Evolutionary conservation across 2,113 vertebrate species (phyloP), one percentile per base, ranked within the genome.

Genomic region (Callaeas wilsoni): DNA sequence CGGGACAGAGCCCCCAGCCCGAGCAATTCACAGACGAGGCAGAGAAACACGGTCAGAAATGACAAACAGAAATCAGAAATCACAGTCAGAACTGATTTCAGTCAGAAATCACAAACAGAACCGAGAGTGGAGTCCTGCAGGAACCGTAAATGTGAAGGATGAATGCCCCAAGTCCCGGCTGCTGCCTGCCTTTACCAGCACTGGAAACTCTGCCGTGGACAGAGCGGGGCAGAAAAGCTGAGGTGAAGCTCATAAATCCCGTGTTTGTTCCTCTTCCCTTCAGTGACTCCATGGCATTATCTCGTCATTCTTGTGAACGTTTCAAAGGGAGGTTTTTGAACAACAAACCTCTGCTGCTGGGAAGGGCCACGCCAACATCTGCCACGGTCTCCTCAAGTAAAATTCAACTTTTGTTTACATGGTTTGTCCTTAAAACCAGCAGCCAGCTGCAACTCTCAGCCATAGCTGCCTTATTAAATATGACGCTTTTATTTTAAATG

Each of bases 401-500:
- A 96, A 94, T 67, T 68, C 85, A 68, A 15, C 47, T 88, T 86
- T 47, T 87, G 86, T 86, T 96, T 93, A 60, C 42, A n/a, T 4
- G 9, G 18, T 75, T 90, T 86, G 76, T 60, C 88, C 88, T 78
- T 57, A 75, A 73, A 92, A 44, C 5, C 44, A 62, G 82, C 50
- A 74, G 39, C 63, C 67, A 70, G 79, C 84, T 92, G 86, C 76
- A 81, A 32, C 41, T 50, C 74, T 27, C 71, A 53, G 44, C 53
- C 73, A 60, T 67, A 75, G 83, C 56, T 75, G 90, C 69, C 29
- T 75, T 64, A 79, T 87, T 95, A 81, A 94, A 92, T 75, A 68
- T 49, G 73, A 87, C 64, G 32, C 14, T 89, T 93, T 95, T 93
- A 50, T 87, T 95, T 92, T 81, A 96, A 97, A 96, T 64, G 60